phyloP scores from a whole-genome alignment of 2,113 vertebrate genomes.

The Capreolus pygargus region DNA sequence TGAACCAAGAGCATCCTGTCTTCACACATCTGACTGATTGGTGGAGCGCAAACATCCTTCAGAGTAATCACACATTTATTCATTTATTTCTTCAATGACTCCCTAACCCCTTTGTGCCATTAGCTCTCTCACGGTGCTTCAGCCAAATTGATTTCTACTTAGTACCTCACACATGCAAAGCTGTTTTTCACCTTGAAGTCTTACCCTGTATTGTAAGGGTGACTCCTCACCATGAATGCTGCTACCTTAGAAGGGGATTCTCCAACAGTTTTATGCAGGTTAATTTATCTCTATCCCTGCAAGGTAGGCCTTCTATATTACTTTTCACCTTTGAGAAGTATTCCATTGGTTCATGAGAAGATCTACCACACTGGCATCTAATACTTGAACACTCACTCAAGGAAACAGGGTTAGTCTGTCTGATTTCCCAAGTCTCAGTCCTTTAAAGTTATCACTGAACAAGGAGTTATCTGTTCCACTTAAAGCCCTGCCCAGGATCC shows the following conservation, averaged over 20 bases:
- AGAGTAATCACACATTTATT: neutral
- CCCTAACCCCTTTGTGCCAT: neutral
- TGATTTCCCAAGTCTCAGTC: neutral
- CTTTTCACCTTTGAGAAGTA: neutral
- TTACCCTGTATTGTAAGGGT: neutral
- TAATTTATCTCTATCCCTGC: neutral
- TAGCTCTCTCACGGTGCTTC: neutral
- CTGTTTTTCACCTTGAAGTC: neutral
- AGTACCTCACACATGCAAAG: neutral
- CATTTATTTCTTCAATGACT: neutral
- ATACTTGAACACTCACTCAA: neutral
- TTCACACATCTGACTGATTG: neutral
- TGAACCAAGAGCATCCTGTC: neutral
- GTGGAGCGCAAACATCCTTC: neutral
- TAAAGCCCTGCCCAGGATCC: neutral
- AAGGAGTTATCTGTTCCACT: neutral
- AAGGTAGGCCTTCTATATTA: neutral
- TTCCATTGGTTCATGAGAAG: neutral
- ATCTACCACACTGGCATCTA: neutral
- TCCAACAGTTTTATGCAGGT: neutral
- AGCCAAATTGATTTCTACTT: neutral
- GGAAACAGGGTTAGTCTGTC: neutral
- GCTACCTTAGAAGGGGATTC: neutral
- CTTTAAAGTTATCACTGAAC: neutral
- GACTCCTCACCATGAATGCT: neutral